Evolutionary conservation across 2,888 invertebrate species (phyloP), one percentile per base, ranked within the genome.

Genomic region (Sicus ferrugineus): DNA sequence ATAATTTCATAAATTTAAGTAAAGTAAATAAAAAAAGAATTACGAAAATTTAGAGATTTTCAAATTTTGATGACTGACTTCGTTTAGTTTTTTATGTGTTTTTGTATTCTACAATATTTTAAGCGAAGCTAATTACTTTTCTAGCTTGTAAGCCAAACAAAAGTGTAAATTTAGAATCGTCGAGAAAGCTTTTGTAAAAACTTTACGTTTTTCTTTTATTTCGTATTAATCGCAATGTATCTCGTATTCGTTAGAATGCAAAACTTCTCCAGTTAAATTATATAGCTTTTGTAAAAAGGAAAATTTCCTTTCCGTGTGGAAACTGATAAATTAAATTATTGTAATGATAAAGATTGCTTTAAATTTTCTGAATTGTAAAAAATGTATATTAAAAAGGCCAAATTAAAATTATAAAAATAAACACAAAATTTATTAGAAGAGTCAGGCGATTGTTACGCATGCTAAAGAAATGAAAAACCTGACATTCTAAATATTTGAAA

Each of bases 1-100:
- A 28, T 59, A 48, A 66, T 23, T 38, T 34, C 62, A 46, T 56
- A 59, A 64, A 61, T 48, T 56, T 68, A 56, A 68, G 61, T 42
- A 26, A 62, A 56, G 54, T 31, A 38, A 59, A 48, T 46, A 3
- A 62, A 67, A 70, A 56, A 54, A 14, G 14, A 23, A 34, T 31
- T 52, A 23, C 52, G 59, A n/a, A 59, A 59, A 58, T 68, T 68
- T 54, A 62, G 62, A 68, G 62, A 62, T 68, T 68, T 68, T 68
- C 42, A 68, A 68, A 68, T 68, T n/a, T n/a, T 68, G 68, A 67
- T 59, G 67, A 67, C 67, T 67, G 67, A 67, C 67, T 67, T 67
- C 59, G 59, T 31, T 67, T 67, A 59, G 19, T 59, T 66, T 56
- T 65, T 65, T 67, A 30, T 46, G 31, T 65, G 31, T 58, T 67